Percentiles rank a stretch among this genome's conserved stretches.
phyloP scores from a whole-genome alignment of 2,888 invertebrate genomes.

The Lamproptera curius region DNA sequence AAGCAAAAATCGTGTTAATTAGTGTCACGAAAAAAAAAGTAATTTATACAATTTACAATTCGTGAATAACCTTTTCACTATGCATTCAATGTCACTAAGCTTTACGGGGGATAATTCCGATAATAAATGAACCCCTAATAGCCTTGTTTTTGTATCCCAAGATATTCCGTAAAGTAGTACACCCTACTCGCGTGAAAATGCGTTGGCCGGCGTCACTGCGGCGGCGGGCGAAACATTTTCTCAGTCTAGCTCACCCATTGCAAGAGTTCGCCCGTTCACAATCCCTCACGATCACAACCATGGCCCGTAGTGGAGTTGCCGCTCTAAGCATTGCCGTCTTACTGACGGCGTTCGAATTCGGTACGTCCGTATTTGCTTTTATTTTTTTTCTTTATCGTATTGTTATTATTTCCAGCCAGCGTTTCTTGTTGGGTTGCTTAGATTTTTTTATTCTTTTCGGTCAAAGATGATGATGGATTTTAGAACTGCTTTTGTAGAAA shows the following conservation, averaged over 20 bases:
- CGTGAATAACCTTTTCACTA: too few relatives aligned
- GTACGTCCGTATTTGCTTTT: constrained; percentile 41
- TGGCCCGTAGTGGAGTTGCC: constrained; percentile 51
- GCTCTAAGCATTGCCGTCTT: constrained; percentile 52
- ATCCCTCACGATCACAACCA: constrained; percentile 35
- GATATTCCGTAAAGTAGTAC: constrained; percentile 18
- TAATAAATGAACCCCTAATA: too few relatives aligned
- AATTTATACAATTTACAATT: too few relatives aligned
- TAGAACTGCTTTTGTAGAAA: too few relatives aligned
- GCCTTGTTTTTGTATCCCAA: constrained; percentile 1
- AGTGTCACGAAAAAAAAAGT: too few relatives aligned
- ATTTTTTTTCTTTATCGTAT: constrained; percentile 6
- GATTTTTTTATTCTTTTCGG: too few relatives aligned
- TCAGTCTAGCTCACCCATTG: constrained; percentile 47
- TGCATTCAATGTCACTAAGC: too few relatives aligned
- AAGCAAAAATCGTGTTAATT: too few relatives aligned
- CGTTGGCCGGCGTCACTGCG: constrained; percentile 56
- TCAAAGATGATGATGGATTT: too few relatives aligned
- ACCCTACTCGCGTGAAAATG: constrained; percentile 52
- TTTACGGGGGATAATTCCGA: not conserved
- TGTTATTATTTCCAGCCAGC: too few relatives aligned
- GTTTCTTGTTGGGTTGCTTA: too few relatives aligned
- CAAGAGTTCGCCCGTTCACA: constrained; percentile 43
- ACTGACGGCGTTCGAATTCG: constrained; percentile 58
- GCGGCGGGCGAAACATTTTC: constrained; percentile 42